phyloP scores from a whole-genome alignment of 2,888 invertebrate genomes.

The Ornithoptera priamus region DNA sequence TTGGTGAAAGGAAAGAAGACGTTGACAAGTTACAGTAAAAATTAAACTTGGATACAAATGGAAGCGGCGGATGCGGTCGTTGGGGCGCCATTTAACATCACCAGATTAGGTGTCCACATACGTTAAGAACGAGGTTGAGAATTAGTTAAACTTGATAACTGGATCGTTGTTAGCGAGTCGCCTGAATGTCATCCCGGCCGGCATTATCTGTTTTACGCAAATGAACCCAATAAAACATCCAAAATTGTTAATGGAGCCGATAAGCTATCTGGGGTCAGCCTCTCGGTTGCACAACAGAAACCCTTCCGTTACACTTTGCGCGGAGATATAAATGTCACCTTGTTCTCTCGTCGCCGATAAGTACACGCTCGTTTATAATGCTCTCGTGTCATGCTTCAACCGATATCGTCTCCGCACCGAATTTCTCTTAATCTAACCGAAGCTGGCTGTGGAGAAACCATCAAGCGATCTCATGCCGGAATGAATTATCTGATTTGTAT shows the following conservation, averaged over 20 bases:
- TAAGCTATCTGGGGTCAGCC: slow-evolving; percentile 44
- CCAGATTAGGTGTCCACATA: neutral
- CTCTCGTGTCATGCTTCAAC: slow-evolving; percentile 2
- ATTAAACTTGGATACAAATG: slow-evolving; percentile 10
- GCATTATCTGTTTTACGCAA: slow-evolving; percentile 54
- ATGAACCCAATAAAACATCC: slow-evolving; percentile 43
- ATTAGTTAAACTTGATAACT: slow-evolving; percentile 21
- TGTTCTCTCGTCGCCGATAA: slow-evolving; percentile 21
- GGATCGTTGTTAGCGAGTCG: slow-evolving; percentile 14
- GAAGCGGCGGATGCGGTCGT: slow-evolving; percentile 1
- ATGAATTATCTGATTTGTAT: too few relatives aligned
- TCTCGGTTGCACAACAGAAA: slow-evolving; percentile 36
- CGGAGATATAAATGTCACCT: slow-evolving; percentile 27
- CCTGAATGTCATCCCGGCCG: slow-evolving; percentile 41
- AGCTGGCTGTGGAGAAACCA: too few relatives aligned
- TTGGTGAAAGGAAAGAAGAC: slow-evolving; percentile 22
- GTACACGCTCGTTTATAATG: slow-evolving; percentile 22
- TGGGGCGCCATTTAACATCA: slow-evolving; percentile 13
- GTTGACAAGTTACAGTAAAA: slow-evolving; percentile 19
- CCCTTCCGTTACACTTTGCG: slow-evolving; percentile 38
- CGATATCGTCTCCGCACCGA: neutral
- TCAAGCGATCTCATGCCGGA: too few relatives aligned
- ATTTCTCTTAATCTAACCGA: too few relatives aligned
- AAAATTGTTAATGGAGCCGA: slow-evolving; percentile 36
- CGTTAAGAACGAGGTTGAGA: neutral